Evolutionary conservation across 2,797 vertebrate genomes (phyloP).

Genomic region (Danionella dracula): DNA sequence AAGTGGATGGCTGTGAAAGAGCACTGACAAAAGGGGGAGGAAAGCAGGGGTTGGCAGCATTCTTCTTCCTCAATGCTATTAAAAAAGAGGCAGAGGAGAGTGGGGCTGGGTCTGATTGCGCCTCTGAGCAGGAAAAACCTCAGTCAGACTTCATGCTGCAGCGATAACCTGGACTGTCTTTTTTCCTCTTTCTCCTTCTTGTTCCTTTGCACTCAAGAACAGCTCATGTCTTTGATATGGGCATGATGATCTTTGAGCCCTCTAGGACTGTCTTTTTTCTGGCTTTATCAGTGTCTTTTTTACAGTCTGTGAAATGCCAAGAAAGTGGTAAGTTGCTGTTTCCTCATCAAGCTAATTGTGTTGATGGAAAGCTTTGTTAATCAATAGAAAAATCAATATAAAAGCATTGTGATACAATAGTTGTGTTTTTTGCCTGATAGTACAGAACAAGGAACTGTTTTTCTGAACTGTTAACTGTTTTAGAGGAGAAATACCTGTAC

Average conservation of each 20-base stretch:
- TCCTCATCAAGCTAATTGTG: conserved; percentile 40
- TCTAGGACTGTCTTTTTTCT: conserved; percentile 72
- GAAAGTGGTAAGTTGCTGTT: conserved; percentile 68
- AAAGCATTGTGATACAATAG: no score
- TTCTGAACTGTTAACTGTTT: no score
- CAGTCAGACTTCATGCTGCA: conserved; percentile 70
- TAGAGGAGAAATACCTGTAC: no score
- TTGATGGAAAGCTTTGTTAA: no score
- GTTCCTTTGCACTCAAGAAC: conserved; percentile 53
- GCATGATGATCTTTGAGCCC: conserved; percentile 69
- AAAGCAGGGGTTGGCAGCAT: conserved; percentile 91
- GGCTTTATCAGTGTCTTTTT: conserved; percentile 59
- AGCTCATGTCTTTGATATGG: conserved; percentile 72
- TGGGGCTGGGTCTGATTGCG: conserved; percentile 80
- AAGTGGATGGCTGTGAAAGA: conserved; percentile 68
- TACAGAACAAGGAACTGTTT: no score
- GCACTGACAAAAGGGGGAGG: conserved; percentile 75
- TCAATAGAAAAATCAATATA: no score
- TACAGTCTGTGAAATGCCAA: conserved; percentile 71
- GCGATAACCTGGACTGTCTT: conserved; percentile 63
- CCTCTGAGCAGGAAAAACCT: conserved; percentile 71
- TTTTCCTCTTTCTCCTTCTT: conserved; percentile 52
- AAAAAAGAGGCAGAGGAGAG: conserved; percentile 77
- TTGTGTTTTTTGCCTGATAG: no score
- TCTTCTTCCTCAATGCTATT: conserved; percentile 97